These are phyloP conservation scores for Peromyscus leucopus DNA, from an alignment of 2,113 vertebrate species.

Conservation along the genomic window DNA sequence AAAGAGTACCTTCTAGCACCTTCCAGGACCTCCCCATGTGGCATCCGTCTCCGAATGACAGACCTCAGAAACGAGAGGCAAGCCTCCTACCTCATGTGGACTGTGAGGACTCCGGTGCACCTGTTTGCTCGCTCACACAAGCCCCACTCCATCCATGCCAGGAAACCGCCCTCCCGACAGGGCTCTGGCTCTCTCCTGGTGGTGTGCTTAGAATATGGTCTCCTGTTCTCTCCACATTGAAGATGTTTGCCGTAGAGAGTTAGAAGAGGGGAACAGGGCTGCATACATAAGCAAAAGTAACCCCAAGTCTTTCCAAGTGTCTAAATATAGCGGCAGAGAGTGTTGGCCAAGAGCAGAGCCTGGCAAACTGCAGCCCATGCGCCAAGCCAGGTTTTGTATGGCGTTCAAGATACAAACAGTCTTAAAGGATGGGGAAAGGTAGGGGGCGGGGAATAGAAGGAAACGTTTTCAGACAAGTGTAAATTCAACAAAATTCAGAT, in stretches of 20 bases:
- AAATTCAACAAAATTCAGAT: not conserved
- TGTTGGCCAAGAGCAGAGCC: not conserved
- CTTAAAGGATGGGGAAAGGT: not conserved
- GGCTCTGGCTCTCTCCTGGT: rapidly evolving
- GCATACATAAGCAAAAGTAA: not conserved
- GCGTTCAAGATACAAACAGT: not conserved
- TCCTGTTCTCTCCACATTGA: not conserved
- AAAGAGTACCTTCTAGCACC: not conserved
- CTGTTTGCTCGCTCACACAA: not conserved
- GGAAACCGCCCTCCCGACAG: rapidly evolving
- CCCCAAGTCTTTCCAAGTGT: not conserved
- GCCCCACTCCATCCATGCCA: not conserved
- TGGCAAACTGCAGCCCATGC: not conserved
- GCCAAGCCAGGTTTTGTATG: not conserved
- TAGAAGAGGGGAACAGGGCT: rapidly evolving
- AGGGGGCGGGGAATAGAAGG: not conserved
- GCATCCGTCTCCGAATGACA: not conserved
- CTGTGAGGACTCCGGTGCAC: not conserved
- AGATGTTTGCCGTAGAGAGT: not conserved
- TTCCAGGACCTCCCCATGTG: not conserved
- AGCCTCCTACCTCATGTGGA: conserved; percentile 6
- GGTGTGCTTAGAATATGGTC: rapidly evolving
- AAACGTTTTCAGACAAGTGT: not conserved
- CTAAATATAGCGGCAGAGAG: rapidly evolving
- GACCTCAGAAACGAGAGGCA: not conserved